These are phyloP conservation scores for Naja naja DNA, from an alignment of 2,113 vertebrate genomes.

Conservation along the genomic window DNA sequence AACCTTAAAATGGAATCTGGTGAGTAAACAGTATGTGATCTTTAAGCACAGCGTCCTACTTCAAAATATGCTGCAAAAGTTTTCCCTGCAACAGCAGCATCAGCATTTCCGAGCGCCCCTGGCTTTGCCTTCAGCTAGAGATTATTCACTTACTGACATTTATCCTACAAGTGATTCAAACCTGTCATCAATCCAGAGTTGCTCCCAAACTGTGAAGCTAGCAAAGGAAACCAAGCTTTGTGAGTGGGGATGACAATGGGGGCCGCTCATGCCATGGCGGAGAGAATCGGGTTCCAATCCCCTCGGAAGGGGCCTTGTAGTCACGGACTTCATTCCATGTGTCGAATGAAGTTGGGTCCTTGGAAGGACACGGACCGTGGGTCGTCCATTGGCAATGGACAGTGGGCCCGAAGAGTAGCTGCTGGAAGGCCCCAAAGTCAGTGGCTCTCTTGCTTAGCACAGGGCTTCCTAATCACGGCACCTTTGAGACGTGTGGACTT, in stretches of 20 bases:
- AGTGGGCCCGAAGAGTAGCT: not conserved
- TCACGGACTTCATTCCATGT: not conserved
- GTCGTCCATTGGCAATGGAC: not conserved
- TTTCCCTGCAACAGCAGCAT: slow-evolving; percentile 57
- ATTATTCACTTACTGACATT: slow-evolving; percentile 42
- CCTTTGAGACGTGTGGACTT: not conserved
- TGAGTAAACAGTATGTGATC: slow-evolving; percentile 46
- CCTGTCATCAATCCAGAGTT: not conserved
- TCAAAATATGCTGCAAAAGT: not conserved
- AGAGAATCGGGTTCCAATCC: not conserved
- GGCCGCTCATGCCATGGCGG: not conserved
- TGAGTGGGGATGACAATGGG: not conserved
- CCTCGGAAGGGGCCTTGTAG: not conserved
- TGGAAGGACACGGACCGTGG: not conserved
- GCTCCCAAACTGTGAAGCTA: not conserved
- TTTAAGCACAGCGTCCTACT: not conserved
- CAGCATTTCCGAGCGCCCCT: slow-evolving; percentile 62
- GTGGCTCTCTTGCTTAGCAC: not conserved
- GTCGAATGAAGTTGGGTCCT: not conserved
- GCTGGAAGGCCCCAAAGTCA: not conserved
- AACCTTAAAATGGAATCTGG: slow-evolving; percentile 12
- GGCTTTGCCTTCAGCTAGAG: slow-evolving; percentile 69
- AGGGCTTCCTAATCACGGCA: not conserved
- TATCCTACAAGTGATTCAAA: not conserved
- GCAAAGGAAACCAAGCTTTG: not conserved